Conservation (phyloP, 1,140 invertebrate genomes). For the Onthophagus taurus region DNA sequence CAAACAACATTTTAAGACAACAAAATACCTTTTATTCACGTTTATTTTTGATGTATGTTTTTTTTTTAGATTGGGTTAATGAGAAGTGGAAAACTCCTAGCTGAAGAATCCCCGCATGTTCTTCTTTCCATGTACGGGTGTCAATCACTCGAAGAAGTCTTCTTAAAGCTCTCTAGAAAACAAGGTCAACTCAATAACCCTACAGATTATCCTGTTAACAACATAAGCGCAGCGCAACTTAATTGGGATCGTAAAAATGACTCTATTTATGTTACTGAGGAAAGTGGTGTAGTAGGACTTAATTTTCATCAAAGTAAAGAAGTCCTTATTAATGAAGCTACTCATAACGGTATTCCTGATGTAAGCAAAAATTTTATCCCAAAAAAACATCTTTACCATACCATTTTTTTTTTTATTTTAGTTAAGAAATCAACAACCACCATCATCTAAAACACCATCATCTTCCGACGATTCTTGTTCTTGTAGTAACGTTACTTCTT, state of each 20-base stretch:
- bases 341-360: slow-evolving; percentile 51
- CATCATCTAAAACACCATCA: slow-evolving; percentile 22
- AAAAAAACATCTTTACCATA: slow-evolving; percentile 1
- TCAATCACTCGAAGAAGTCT: slow-evolving; percentile 84
- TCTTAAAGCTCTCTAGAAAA: slow-evolving; percentile 76
- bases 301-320: slow-evolving; percentile 87
- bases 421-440: slow-evolving; percentile 14
- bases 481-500: slow-evolving; percentile 38
- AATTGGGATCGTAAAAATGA: slow-evolving; percentile 67
- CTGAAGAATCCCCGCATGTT: slow-evolving; percentile 82
- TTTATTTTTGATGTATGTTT: not conserved
- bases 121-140: slow-evolving; percentile 75
- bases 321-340: slow-evolving; percentile 64
- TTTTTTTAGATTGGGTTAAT: slow-evolving; percentile 77
- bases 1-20: too few relatives aligned
- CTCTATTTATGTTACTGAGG: slow-evolving; percentile 71
- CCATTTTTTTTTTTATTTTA: not conserved
- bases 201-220: slow-evolving; percentile 64
- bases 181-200: slow-evolving; percentile 26
- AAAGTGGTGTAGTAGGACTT: slow-evolving; percentile 73
- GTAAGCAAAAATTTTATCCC: slow-evolving; percentile 21
- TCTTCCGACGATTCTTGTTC: slow-evolving; percentile 31
- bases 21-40: too few relatives aligned
- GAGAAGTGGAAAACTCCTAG: slow-evolving; percentile 81
- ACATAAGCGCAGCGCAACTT: slow-evolving; percentile 67